These are phyloP conservation scores for Procambarus clarkii DNA, from an alignment of 1,140 invertebrate species.

Conservation along the genomic window DNA sequence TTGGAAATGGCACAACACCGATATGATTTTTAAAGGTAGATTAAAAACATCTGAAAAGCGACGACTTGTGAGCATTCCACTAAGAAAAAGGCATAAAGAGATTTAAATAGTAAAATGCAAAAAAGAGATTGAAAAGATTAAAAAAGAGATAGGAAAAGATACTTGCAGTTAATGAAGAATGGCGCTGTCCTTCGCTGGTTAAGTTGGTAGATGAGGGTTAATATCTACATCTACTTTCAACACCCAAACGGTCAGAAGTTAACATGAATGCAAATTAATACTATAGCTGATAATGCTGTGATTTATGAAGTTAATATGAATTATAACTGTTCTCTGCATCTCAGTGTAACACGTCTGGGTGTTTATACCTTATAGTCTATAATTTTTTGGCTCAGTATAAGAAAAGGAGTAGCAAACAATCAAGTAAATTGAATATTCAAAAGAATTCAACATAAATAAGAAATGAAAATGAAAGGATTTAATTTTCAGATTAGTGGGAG, in stretches of 20 bases:
- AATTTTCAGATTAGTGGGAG: not conserved
- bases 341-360: conserved; percentile 56
- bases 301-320: not conserved
- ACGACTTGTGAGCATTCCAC: conserved; percentile 59
- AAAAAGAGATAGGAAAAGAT: conserved; percentile 41
- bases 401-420: conserved; percentile 1
- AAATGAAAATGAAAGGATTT: not conserved
- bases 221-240: conserved; percentile 56
- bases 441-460: not conserved
- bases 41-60: conserved; percentile 55
- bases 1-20: conserved; percentile 62
- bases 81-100: conserved; percentile 60
- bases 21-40: conserved; percentile 40
- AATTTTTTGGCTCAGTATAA: conserved; percentile 65
- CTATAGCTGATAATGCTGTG: not conserved
- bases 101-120: conserved; percentile 46
- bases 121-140: conserved; percentile 50
- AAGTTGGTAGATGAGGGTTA: conserved; percentile 53
- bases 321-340: too few species aligned
- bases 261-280: not conserved
- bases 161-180: conserved; percentile 49
- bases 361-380: conserved; percentile 54
- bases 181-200: conserved; percentile 15
- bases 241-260: conserved; percentile 59
- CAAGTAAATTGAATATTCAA: not conserved